These are phyloP conservation scores for Diuraphis noxia DNA, from an alignment of 1,140 invertebrate species.

Conservation along the genomic window DNA sequence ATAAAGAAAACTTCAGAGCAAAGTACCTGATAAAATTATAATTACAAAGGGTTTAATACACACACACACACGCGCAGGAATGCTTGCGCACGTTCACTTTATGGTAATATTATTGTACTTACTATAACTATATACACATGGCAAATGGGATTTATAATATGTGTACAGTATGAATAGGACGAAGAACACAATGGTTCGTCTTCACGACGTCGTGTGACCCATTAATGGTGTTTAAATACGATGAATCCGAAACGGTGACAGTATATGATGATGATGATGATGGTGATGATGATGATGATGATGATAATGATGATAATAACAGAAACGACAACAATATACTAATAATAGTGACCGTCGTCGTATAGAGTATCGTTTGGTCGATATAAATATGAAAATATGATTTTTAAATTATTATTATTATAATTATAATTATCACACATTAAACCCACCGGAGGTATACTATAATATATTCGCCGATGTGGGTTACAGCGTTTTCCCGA, in stretches of 20 bases:
- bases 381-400: not conserved
- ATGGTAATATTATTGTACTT: not conserved
- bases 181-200: not conserved
- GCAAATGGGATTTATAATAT: not conserved
- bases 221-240: not conserved
- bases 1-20: not conserved
- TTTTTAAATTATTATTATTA: not conserved
- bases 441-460: not conserved
- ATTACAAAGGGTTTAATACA: not conserved
- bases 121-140: not conserved
- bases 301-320: no score
- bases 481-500: constrained; percentile 32
- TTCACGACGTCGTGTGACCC: not conserved
- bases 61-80: no score
- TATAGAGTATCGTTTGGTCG: not conserved
- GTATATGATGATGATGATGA: not conserved
- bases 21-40: not conserved
- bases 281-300: not conserved
- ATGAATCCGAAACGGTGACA: not conserved
- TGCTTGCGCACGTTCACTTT: no score
- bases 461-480: not conserved
- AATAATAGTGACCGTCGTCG: not conserved
- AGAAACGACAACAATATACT: not conserved
- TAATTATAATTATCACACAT: not conserved
- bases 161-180: not conserved